A percentile compares a stretch with the other conserved stretches of the same genome.
These are phyloP conservation scores for Linurgus olivaceus DNA, from an alignment of 2,797 vertebrate genomes.

Conservation along the genomic window DNA sequence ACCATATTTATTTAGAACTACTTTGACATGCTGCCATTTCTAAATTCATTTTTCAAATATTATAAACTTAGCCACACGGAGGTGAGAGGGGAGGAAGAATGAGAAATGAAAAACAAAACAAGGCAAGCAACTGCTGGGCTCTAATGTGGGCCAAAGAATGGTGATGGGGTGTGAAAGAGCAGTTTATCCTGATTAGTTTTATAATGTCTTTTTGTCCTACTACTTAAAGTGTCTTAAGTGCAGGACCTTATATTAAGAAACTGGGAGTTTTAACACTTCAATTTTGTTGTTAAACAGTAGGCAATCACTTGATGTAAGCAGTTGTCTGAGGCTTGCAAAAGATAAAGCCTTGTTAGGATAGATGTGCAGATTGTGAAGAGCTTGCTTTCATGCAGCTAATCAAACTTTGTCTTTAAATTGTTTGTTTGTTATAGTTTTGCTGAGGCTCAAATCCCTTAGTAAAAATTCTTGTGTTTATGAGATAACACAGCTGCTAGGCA, in stretches of 20 bases:
- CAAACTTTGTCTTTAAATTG: slow-evolving; percentile 55
- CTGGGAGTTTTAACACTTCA: not conserved
- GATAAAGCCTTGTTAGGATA: not conserved
- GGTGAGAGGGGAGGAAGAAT: not conserved
- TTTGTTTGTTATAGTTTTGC: slow-evolving; percentile 54
- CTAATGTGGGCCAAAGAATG: not conserved
- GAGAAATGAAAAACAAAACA: not conserved
- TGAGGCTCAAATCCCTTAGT: slow-evolving; percentile 11
- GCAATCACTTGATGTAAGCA: slow-evolving; percentile 7
- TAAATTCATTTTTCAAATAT: not conserved
- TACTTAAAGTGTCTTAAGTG: not conserved
- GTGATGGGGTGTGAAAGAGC: not conserved
- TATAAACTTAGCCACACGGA: not conserved
- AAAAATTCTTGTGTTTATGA: slow-evolving; percentile 59
- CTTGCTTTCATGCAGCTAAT: slow-evolving; percentile 20
- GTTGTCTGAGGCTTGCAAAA: slow-evolving; percentile 20
- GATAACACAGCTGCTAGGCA: slow-evolving; percentile 60
- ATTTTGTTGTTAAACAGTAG: slow-evolving; percentile 51
- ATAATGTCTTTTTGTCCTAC: not conserved
- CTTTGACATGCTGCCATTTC: not conserved
- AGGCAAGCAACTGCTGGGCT: not conserved
- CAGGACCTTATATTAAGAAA: not conserved
- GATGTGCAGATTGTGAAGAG: not conserved
- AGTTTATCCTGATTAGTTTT: not conserved
- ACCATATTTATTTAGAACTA: not conserved